Conservation (phyloP, 2,888 invertebrate genomes). For the Spisula solida region DNA sequence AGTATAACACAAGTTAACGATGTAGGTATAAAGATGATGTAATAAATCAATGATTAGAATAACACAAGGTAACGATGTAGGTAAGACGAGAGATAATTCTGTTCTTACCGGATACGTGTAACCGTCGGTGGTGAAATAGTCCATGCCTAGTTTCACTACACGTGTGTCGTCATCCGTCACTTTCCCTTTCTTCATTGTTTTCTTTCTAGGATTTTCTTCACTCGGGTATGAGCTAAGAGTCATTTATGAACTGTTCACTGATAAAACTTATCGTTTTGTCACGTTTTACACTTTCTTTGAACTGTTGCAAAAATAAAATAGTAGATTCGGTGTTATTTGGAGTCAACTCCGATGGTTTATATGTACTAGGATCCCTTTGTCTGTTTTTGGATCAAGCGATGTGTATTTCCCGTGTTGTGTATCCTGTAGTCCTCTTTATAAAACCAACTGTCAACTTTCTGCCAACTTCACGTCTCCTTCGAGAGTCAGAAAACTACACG, state of each 20-base stretch:
- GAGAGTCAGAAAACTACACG: neutral
- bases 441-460: neutral
- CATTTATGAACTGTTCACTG: neutral
- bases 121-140: conserved; percentile 51
- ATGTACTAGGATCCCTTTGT: neutral
- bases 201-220: neutral
- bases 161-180: conserved; percentile 25
- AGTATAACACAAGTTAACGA: no score
- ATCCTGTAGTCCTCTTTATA: neutral
- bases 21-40: neutral
- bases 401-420: neutral
- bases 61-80: no score
- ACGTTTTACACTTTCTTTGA: neutral
- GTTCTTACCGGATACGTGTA: conserved; percentile 43
- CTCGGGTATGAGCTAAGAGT: conserved; percentile 1
- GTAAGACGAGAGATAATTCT: neutral
- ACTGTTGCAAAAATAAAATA: neutral
- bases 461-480: neutral
- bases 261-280: neutral
- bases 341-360: neutral
- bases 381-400: neutral
- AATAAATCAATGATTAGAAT: neutral
- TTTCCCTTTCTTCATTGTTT: conserved; percentile 40
- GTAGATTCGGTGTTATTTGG: neutral
- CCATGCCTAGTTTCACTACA: conserved; percentile 58